Percentiles rank a stretch among this genome's conserved stretches.
phyloP scores from a whole-genome alignment of 2,797 vertebrate genomes.

The Melanotaenia nigrans region DNA sequence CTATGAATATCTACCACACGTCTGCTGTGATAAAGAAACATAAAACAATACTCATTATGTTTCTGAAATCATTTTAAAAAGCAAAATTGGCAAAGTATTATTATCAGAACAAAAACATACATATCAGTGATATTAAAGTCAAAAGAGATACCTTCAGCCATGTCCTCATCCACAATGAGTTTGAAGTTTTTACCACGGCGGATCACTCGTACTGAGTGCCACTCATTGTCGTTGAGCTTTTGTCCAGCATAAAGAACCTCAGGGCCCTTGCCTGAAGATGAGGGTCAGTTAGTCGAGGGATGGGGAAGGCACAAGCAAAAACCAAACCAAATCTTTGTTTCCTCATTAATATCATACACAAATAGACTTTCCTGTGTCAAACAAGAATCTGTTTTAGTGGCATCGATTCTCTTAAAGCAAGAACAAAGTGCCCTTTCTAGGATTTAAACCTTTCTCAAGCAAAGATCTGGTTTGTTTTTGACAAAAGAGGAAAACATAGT shows the following conservation, averaged over 20 bases:
- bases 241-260: slow-evolving; percentile 96
- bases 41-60: neutral
- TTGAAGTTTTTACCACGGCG: slow-evolving; percentile 94
- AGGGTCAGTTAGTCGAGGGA: slow-evolving; percentile 74
- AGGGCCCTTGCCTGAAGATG: slow-evolving; percentile 94
- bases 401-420: neutral
- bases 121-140: neutral
- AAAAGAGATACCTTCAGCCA: slow-evolving; percentile 89
- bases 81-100: neutral
- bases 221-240: slow-evolving; percentile 97
- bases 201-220: slow-evolving; percentile 95
- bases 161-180: slow-evolving; percentile 93
- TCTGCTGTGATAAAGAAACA: neutral
- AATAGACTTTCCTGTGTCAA: neutral
- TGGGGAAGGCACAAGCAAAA: slow-evolving; percentile 35
- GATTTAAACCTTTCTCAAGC: slow-evolving; percentile 19
- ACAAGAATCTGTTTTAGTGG: neutral
- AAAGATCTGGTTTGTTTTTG: slow-evolving; percentile 61
- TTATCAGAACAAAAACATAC: slow-evolving; percentile 4
- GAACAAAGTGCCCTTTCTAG: neutral
- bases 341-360: neutral
- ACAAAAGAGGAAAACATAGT: slow-evolving; percentile 36
- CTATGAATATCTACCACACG: neutral
- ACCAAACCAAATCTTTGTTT: slow-evolving; percentile 63
- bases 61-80: no score